Evolutionary conservation across 2,888 invertebrate genomes (phyloP).

Genomic region (Sesia bembeciformis): DNA sequence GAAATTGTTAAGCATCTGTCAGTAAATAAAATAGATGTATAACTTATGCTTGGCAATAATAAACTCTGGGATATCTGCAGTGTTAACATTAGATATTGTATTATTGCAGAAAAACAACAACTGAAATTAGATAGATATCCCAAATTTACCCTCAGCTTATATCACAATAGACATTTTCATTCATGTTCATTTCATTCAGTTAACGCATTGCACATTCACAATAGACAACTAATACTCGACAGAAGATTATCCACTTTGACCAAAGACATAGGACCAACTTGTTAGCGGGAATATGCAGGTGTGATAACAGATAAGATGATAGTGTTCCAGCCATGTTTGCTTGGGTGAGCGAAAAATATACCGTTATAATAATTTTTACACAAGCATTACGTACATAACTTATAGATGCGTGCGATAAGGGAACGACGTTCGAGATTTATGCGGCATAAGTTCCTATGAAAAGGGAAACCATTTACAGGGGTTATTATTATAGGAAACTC

Average conservation of each 20-base stretch:
- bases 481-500: constrained; percentile 15
- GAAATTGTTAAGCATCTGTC: too few species aligned
- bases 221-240: background rate
- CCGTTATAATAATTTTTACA: constrained; percentile 21
- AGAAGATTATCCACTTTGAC: background rate
- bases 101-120: too few species aligned
- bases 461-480: constrained; percentile 23
- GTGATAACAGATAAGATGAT: background rate
- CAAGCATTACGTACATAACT: constrained; percentile 21
- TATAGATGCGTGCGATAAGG: constrained; percentile 28
- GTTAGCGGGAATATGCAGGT: background rate
- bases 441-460: constrained; percentile 19
- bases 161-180: too few species aligned
- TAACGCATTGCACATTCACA: background rate
- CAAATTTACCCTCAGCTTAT: too few species aligned
- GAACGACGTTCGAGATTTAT: constrained; percentile 26
- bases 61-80: too few species aligned
- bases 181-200: too few species aligned
- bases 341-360: constrained; percentile 5
- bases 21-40: too few species aligned
- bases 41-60: too few species aligned
- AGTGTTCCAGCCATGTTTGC: background rate
- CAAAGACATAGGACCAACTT: background rate
- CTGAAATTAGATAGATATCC: too few species aligned
- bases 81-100: too few species aligned